Conservation (phyloP, 2,113 vertebrate species). For the Tonatia bakeri region DNA sequence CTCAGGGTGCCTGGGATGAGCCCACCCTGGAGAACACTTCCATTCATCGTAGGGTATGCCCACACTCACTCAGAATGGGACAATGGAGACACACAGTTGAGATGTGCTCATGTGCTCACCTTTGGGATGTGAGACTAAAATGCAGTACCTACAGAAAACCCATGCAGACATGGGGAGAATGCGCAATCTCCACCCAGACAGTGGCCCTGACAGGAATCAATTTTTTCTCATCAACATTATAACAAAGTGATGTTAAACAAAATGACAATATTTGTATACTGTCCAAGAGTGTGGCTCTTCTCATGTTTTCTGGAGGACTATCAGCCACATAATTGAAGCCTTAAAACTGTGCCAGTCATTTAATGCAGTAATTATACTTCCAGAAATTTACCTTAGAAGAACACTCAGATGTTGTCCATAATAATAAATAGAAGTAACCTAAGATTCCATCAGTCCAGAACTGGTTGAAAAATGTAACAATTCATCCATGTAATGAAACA, state of each 20-base stretch:
- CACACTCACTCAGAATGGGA: neutral
- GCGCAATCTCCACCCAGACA: neutral
- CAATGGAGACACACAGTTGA: neutral
- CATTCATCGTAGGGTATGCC: no score
- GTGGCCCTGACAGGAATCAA: no score
- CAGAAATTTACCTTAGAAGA: neutral
- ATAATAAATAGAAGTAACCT: neutral
- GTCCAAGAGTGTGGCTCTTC: neutral
- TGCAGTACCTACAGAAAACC: neutral
- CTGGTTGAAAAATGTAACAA: neutral
- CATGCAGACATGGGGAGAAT: neutral
- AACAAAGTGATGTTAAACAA: neutral
- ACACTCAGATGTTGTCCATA: neutral
- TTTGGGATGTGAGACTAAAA: neutral
- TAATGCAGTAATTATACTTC: neutral
- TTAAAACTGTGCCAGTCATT: neutral
- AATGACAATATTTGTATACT: neutral
- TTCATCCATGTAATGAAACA: neutral
- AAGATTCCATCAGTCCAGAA: neutral
- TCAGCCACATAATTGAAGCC: neutral
- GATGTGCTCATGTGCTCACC: no score
- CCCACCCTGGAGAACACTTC: neutral
- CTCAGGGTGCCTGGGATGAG: neutral
- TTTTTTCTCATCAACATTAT: neutral
- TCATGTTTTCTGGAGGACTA: neutral